phyloP scores from a whole-genome alignment of 2,888 invertebrate genomes.

The Hydroisotoma schaefferi region DNA sequence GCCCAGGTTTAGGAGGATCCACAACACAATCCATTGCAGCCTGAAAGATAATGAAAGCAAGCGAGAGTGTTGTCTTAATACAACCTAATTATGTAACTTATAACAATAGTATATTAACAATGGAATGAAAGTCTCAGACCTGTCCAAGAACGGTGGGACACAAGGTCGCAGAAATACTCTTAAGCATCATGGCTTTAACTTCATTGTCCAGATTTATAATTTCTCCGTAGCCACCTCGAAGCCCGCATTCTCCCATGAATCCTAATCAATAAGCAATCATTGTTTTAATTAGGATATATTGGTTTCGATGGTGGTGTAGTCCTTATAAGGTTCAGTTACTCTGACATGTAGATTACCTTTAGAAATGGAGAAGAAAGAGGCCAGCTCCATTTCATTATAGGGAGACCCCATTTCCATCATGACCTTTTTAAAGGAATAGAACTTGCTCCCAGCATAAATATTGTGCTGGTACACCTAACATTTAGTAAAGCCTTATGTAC shows the following conservation, averaged over 20 bases:
- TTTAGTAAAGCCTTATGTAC: neutral
- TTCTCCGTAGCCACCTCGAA: neutral
- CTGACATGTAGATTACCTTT: too few species aligned
- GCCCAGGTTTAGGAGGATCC: constrained; percentile 76
- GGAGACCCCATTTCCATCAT: neutral
- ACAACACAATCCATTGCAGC: constrained; percentile 84
- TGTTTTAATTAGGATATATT: too few species aligned
- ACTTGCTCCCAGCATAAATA: too few species aligned
- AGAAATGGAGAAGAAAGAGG: neutral
- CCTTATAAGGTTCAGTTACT: too few species aligned
- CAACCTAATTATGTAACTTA: too few species aligned
- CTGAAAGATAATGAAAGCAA: too few species aligned
- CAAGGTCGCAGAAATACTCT: neutral
- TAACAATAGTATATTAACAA: too few species aligned
- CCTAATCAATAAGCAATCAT: too few species aligned
- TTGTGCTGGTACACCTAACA: too few species aligned
- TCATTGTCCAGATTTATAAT: neutral
- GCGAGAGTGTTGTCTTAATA: too few species aligned
- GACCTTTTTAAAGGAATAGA: neutral
- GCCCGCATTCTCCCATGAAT: neutral
- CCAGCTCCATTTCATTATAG: neutral
- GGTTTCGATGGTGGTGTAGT: too few species aligned
- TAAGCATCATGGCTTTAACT: neutral
- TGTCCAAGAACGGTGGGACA: neutral
- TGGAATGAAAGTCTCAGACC: too few species aligned